A percentile compares a stretch with the other conserved stretches of the same genome.
These are phyloP conservation scores for Orthonychiurus folsomi DNA, from an alignment of 2,888 invertebrate species.

Conservation along the genomic window DNA sequence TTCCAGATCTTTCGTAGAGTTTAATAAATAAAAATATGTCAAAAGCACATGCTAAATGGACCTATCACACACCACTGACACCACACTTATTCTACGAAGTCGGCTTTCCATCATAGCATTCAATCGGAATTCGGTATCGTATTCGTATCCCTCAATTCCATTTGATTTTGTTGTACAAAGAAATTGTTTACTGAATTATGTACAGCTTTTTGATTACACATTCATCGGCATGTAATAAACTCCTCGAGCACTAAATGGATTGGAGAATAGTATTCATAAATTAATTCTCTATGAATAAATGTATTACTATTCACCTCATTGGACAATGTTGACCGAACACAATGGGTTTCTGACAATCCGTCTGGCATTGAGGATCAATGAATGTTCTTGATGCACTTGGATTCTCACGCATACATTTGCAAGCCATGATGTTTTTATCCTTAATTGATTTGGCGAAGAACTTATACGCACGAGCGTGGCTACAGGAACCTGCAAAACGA, in stretches of 20 bases:
- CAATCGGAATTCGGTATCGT: no score
- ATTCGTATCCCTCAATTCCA: no score
- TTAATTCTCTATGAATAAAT: no score
- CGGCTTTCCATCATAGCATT: no score
- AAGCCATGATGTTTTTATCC: conserved; percentile 8
- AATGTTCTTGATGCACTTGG: not conserved
- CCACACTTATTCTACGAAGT: no score
- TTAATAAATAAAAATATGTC: no score
- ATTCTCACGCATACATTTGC: not conserved
- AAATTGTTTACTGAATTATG: no score
- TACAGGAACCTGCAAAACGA: not conserved
- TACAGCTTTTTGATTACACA: no score
- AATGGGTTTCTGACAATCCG: not conserved
- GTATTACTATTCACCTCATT: not conserved
- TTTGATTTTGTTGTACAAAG: no score
- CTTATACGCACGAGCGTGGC: not conserved
- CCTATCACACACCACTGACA: no score
- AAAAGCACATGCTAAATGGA: no score
- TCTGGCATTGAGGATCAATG: conserved; percentile 1
- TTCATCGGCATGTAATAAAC: not conserved
- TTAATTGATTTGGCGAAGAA: conserved; percentile 6
- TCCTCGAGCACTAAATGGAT: not conserved
- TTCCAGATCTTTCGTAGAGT: no score
- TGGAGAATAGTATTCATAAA: not conserved
- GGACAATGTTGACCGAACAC: conserved; percentile 9